Evolutionary conservation across 2,888 invertebrate genomes (phyloP), one percentile per base, ranked within the genome.

Genomic region (Pseudoips prasinana): DNA sequence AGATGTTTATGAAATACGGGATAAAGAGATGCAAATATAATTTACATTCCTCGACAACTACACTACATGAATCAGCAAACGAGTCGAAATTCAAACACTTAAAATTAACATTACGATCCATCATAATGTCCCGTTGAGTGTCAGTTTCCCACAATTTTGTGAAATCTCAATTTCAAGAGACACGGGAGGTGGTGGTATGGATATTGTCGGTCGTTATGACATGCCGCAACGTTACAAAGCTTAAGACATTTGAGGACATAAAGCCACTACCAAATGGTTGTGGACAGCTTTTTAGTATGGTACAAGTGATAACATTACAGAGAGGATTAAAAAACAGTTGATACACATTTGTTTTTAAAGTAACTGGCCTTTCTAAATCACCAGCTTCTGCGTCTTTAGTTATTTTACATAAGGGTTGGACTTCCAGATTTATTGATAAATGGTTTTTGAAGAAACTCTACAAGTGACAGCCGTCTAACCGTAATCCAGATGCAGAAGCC

Each of bases 181-280:
- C 50, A 58, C 54, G 54, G 62, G 64, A 68, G 61, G 63, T n/a
- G 68, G 73, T 77, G 73, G 62, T 72, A 72, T 74, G 70, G 62
- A 74, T 62, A 65, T 64, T 65, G 60, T 62, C 30, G 58, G 58
- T 50, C 54, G 58, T 66, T 73, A 69, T 66, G 66, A 67, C 65
- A 64, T 63, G 62, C 66, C 58, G 42, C 44, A 47, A 32, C 67
- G 66, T 68, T 73, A 73, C 73, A 70, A 74, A 67, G 74, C 73
- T 72, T 74, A 72, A 78, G 74, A 79, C 79, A 73, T 80, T 80
- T 76, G 72, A 72, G 73, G 76, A 77, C 74, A 82, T 85, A 81
- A 85, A 83, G 60, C 64, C 70, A 73, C 71, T 73, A 81, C 73
- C 73, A 81, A 82, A 80, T 76, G 71, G 71, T 69, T 74, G 66